These are phyloP conservation scores for Shargacucullia verbasci DNA, from an alignment of 2,888 invertebrate genomes.

Conservation along the genomic window DNA sequence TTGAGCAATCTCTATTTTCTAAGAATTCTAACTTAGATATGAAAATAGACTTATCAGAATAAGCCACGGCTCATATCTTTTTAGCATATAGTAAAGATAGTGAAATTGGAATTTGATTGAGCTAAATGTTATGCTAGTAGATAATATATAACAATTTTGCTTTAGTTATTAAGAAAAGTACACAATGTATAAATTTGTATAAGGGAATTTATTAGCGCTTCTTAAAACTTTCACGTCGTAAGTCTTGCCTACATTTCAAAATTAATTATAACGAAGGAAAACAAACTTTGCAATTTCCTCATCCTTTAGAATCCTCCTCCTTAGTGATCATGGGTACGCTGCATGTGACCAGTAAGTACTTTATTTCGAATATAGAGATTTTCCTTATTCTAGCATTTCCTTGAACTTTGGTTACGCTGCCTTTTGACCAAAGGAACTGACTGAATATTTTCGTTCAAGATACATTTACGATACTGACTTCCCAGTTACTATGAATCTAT, in stretches of 20 bases:
- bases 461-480: too few species aligned
- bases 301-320: background rate
- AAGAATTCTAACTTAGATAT: slow-evolving; percentile 18
- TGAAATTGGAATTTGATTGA: background rate
- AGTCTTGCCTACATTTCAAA: slow-evolving; percentile 9
- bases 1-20: slow-evolving; percentile 10
- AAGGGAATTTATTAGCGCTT: slow-evolving; percentile 7
- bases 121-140: background rate
- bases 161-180: background rate
- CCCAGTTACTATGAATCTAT: too few species aligned
- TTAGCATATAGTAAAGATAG: slow-evolving; percentile 15
- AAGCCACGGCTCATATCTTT: slow-evolving; percentile 15
- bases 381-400: too few species aligned
- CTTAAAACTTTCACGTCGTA: slow-evolving; percentile 5
- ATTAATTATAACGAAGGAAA: slow-evolving; percentile 9
- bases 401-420: too few species aligned
- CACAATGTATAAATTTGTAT: background rate
- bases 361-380: too few species aligned
- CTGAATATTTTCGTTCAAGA: too few species aligned
- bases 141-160: slow-evolving; percentile 1
- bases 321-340: background rate
- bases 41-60: slow-evolving; percentile 6
- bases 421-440: too few species aligned
- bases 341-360: background rate
- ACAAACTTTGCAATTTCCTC: slow-evolving; percentile 9